These are phyloP conservation scores for Paedocypris micromegethes DNA, from an alignment of 2,797 vertebrate genomes.

Conservation along the genomic window DNA sequence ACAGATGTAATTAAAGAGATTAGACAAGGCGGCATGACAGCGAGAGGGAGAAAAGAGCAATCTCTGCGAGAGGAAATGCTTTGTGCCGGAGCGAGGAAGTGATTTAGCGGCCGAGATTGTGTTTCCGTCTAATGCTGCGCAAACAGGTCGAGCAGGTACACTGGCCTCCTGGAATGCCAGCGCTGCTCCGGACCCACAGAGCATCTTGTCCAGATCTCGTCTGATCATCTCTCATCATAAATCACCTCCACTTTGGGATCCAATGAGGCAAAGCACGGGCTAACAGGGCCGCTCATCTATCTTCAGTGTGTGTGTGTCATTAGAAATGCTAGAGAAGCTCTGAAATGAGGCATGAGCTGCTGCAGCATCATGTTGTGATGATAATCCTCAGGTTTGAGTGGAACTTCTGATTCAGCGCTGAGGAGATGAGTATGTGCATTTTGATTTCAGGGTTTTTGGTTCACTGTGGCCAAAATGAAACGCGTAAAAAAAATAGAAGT, in stretches of 20 bases:
- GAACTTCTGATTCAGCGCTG: slow-evolving; percentile 1
- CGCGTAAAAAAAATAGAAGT: too few species aligned
- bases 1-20: slow-evolving; percentile 75
- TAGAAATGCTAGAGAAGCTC: slow-evolving; percentile 55
- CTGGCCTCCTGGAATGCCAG: slow-evolving; percentile 17
- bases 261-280: slow-evolving; percentile 42
- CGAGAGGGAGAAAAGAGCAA: slow-evolving; percentile 38
- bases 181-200: slow-evolving; percentile 20
- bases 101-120: slow-evolving; percentile 26
- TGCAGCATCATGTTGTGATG: slow-evolving; percentile 47
- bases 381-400: slow-evolving; percentile 46
- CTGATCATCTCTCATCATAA: slow-evolving; percentile 46
- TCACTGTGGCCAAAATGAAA: too few species aligned
- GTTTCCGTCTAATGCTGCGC: slow-evolving; percentile 26
- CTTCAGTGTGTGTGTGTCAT: slow-evolving; percentile 36
- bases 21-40: slow-evolving; percentile 51
- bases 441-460: too few species aligned
- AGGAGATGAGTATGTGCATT: not conserved
- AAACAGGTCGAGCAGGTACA: slow-evolving; percentile 13
- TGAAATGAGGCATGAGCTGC: slow-evolving; percentile 56
- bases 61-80: slow-evolving; percentile 35
- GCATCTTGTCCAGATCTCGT: slow-evolving; percentile 47
- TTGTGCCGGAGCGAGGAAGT: slow-evolving; percentile 20
- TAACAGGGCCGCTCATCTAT: slow-evolving; percentile 50
- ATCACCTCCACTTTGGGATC: slow-evolving; percentile 40